These are phyloP conservation scores for Pluvialis apricaria DNA, from an alignment of 2,113 vertebrate genomes.

Conservation along the genomic window DNA sequence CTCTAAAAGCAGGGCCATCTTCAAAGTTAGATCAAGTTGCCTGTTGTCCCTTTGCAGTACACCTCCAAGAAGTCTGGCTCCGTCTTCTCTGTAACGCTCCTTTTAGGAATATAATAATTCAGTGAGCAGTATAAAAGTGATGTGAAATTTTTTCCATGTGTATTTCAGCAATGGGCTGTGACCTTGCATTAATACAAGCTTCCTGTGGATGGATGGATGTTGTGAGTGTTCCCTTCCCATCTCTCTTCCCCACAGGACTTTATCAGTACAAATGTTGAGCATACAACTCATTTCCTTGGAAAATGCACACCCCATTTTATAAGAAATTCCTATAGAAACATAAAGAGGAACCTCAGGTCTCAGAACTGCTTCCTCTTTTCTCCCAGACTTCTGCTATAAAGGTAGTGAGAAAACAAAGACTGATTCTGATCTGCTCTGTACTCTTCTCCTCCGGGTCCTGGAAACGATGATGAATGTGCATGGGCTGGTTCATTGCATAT, in stretches of 20 bases:
- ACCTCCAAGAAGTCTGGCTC: neutral
- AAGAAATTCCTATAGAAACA: neutral
- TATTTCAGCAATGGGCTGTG: neutral
- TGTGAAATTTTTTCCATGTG: neutral
- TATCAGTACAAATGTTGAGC: neutral
- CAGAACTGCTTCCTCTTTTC: constrained; percentile 1
- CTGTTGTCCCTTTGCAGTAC: neutral
- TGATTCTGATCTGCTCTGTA: neutral
- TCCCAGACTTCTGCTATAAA: constrained; percentile 1
- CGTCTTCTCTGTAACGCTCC: neutral
- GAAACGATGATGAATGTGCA: neutral
- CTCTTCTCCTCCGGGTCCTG: neutral
- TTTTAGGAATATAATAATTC: neutral
- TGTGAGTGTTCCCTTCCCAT: neutral
- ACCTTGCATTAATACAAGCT: neutral
- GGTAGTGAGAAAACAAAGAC: neutral
- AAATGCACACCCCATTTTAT: neutral
- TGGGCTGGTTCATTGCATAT: accelerated
- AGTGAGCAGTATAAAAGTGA: neutral
- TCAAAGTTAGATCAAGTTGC: neutral
- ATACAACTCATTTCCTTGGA: constrained; percentile 37
- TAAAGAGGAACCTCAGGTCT: constrained; percentile 5
- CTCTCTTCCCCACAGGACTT: neutral
- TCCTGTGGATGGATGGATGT: neutral
- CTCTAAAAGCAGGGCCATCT: neutral